These are phyloP conservation scores for Rhinichthys klamathensis DNA, from an alignment of 2,113 vertebrate species.

Conservation along the genomic window DNA sequence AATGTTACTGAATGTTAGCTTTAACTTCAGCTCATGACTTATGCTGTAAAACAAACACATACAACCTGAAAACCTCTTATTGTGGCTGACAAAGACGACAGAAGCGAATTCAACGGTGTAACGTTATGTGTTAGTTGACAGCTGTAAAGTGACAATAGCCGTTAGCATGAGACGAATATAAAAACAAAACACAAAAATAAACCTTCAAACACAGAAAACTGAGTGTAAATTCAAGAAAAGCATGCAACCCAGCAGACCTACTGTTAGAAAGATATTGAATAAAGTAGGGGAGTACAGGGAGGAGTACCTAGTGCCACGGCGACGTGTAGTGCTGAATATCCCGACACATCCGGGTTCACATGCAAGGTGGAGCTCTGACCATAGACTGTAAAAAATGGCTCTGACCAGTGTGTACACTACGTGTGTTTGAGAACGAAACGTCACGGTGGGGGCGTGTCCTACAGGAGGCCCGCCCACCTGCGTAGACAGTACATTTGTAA, in stretches of 20 bases:
- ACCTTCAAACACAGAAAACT: not conserved
- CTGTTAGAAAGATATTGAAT: not conserved
- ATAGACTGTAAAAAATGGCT: too few relatives aligned
- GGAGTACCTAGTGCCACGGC: constrained; percentile 6
- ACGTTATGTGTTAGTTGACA: not conserved
- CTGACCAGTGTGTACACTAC: too few relatives aligned
- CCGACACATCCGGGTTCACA: not conserved
- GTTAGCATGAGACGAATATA: not conserved
- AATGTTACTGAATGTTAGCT: not conserved
- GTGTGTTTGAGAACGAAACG: not conserved
- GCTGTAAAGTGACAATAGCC: not conserved
- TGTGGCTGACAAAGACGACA: not conserved
- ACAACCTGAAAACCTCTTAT: not conserved
- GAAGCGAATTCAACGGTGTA: not conserved
- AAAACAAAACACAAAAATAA: not conserved
- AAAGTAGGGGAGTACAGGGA: not conserved
- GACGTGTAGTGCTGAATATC: not conserved
- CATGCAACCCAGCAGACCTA: not conserved
- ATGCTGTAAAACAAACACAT: not conserved
- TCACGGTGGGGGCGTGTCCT: not conserved
- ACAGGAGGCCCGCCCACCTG: not conserved
- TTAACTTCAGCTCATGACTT: not conserved
- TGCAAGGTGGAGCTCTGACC: not conserved
- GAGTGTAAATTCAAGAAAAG: too few relatives aligned
- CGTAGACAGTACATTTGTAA: not conserved